A percentile compares a stretch with the other conserved stretches of the same genome.
Conservation (phyloP, 2,888 invertebrate species). For the Parasteatoda lunata region DNA sequence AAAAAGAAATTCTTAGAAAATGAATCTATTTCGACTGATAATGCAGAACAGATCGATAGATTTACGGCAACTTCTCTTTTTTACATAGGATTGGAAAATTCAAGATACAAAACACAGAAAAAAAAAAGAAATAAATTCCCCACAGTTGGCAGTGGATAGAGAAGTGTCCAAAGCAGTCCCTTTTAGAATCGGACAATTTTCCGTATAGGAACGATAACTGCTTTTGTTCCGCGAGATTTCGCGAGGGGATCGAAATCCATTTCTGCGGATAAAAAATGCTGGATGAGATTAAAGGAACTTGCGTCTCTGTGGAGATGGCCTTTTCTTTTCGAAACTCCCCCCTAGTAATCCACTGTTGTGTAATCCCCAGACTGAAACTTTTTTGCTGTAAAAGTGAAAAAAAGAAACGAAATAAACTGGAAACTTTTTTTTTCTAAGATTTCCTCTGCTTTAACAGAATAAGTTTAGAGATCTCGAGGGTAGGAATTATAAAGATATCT, state of each 20-base stretch:
- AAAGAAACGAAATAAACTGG: background rate
- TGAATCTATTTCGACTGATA: too few species aligned
- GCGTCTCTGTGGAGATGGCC: slow-evolving; percentile 13
- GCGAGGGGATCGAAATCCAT: slow-evolving; percentile 33
- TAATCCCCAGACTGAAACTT: slow-evolving; percentile 41
- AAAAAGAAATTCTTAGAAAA: too few species aligned
- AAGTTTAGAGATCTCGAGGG: background rate
- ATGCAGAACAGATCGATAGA: too few species aligned
- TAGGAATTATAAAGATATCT: background rate
- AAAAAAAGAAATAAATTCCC: background rate
- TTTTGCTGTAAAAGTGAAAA: slow-evolving; percentile 3
- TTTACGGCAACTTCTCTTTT: too few species aligned
- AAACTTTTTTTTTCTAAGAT: background rate
- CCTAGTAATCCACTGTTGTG: slow-evolving; percentile 20
- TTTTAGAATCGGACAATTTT: slow-evolving; percentile 1
- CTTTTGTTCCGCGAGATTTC: slow-evolving; percentile 40
- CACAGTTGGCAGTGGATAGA: background rate
- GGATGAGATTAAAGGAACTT: slow-evolving; percentile 44
- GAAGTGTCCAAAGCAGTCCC: background rate
- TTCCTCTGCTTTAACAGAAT: background rate
- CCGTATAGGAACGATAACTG: slow-evolving; percentile 26
- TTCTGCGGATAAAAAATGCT: slow-evolving; percentile 43
- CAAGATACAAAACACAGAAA: background rate
- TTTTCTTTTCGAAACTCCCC: slow-evolving; percentile 17
- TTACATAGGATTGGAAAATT: too few species aligned